Evolutionary conservation across 2,888 invertebrate genomes (phyloP).

Genomic region (Chesias legatella): DNA sequence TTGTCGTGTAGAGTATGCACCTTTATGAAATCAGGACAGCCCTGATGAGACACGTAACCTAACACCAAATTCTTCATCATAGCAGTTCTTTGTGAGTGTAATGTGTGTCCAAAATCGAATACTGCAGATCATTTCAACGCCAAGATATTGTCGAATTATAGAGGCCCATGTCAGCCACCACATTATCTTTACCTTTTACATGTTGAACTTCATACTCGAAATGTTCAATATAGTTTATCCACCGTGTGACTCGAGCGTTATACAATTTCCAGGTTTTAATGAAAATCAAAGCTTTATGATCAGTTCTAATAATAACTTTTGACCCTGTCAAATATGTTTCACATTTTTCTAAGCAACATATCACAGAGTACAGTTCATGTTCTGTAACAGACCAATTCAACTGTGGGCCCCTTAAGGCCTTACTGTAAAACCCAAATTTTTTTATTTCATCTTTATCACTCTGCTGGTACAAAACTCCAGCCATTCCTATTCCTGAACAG

Average conservation of each 20-base stretch:
- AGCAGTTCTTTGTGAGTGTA: too few species aligned
- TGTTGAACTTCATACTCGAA: constrained; percentile 28
- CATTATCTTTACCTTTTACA: constrained; percentile 12
- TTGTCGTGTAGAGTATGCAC: too few species aligned
- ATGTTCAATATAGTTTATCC: constrained; percentile 28
- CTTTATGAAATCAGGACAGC: too few species aligned
- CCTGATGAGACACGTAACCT: too few species aligned
- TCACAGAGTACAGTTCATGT: constrained; percentile 30
- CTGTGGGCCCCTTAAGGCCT: constrained; percentile 9
- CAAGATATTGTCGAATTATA: too few species aligned
- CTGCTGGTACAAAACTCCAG: constrained; percentile 26
- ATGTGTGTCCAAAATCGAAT: too few species aligned
- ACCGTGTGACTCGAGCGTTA: constrained; percentile 24
- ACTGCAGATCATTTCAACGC: too few species aligned
- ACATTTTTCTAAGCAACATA: constrained; percentile 27
- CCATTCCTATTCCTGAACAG: constrained; percentile 22
- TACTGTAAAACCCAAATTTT: constrained; percentile 27
- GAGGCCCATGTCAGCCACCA: too few species aligned
- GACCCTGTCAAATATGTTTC: constrained; percentile 31
- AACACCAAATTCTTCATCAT: too few species aligned
- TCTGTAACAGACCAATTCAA: constrained; percentile 31
- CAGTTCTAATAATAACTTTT: constrained; percentile 25
- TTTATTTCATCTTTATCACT: constrained; percentile 12
- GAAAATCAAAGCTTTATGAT: constrained; percentile 29
- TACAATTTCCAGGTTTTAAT: constrained; percentile 29